Conservation (phyloP, 1,140 invertebrate species). For the Wasmannia auropunctata region DNA sequence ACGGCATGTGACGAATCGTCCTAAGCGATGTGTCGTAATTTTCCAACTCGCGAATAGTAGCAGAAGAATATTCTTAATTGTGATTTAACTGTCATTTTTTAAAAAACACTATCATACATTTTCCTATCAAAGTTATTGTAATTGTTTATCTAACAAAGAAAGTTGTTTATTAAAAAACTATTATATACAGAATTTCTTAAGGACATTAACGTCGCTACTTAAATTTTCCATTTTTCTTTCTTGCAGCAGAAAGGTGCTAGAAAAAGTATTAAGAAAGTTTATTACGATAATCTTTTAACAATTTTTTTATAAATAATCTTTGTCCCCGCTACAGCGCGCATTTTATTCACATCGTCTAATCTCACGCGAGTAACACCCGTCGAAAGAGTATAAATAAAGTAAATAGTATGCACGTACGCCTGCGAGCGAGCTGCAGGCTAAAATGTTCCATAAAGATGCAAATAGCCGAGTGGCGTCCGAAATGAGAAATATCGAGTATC, state of each 20-base stretch:
- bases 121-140: neutral
- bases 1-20: neutral
- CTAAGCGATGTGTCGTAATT: slow-evolving; percentile 24
- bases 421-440: slow-evolving; percentile 45
- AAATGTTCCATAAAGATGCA: slow-evolving; percentile 71
- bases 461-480: slow-evolving; percentile 66
- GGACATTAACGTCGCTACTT: neutral
- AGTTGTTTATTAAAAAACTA: neutral
- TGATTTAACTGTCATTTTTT: neutral
- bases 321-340: neutral
- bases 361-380: slow-evolving; percentile 47
- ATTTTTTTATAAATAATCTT: slow-evolving; percentile 2
- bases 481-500: slow-evolving; percentile 71
- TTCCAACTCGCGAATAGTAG: neutral
- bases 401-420: slow-evolving; percentile 56
- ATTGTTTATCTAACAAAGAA: neutral
- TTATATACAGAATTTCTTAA: neutral
- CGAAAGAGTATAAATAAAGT: slow-evolving; percentile 33
- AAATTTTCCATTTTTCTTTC: neutral
- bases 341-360: slow-evolving; percentile 59
- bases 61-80: neutral
- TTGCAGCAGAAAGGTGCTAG: neutral
- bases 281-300: neutral
- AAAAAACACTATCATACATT: neutral
- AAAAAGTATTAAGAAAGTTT: too few relatives aligned